Evolutionary conservation across 2,113 vertebrate species (phyloP), one percentile per base, ranked within the genome.

Genomic region (Microtus ochrogaster): DNA sequence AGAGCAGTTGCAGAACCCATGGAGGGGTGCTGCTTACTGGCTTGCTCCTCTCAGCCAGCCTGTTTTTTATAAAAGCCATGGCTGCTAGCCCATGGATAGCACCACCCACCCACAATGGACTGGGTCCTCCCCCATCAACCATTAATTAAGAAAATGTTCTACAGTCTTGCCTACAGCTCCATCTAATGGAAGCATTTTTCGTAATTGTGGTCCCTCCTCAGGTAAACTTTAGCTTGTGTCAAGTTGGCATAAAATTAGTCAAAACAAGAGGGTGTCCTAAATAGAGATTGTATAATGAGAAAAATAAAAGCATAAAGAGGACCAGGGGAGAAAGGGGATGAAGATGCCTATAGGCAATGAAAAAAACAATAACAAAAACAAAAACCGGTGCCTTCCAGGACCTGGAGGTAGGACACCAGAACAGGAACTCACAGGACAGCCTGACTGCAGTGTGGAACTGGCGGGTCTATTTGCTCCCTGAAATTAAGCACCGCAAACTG

Each of bases 231-330:
- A n/a, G 36, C n/a, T 28, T 61, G 55, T 61, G 36, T 61, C 22
- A 28, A 61, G n/a, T 83, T 83, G 79, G 16, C 55, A 83, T 41
- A 63, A 28, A 63, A 83, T n/a, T 30, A 63, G 22, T 7, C 3
- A 83, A 13, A 13, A 14, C 41, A 12, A 8, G 61, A 66, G 52
- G 24, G 39, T n/a, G 22, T 92, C 16, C 2, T 0, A 2, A 9
- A 73, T 33, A 49, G 94, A 52, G 5, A 9, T 3, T 3, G 0
- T 7, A 1, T 1, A 0, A 26, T 24, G 33, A 55, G 24, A 55
- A 47, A 73, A 47, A 30, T 70, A 7, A 65, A 28, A 78, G 12
- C 36, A 89, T 41, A 49, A 33, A 8, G 30, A 3, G 19, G 36
- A 22, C 33, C 3, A 2, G 1, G 21, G 36, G 55, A 65, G 33